Evolutionary conservation across 2,113 vertebrate species (phyloP).

Genomic region (Orientallactaga bullata): DNA sequence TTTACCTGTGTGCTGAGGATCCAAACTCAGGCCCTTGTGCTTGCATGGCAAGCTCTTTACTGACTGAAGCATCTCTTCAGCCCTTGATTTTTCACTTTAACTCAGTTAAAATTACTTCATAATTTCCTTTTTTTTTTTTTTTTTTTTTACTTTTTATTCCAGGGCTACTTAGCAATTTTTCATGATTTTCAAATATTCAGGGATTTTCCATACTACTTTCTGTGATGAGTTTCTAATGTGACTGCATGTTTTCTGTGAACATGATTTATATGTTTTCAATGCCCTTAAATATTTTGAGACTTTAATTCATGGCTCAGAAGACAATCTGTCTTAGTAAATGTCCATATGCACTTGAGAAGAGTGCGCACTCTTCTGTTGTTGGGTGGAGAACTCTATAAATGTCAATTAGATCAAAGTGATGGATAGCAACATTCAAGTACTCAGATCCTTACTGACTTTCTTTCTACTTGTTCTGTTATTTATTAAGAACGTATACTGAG

Average conservation of each 20-base stretch:
- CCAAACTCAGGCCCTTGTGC: no score
- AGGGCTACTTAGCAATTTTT: background rate
- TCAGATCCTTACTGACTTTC: background rate
- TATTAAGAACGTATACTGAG: background rate
- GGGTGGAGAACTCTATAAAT: background rate
- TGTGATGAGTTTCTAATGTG: conserved; percentile 12
- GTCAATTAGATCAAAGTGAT: background rate
- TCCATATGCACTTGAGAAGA: background rate
- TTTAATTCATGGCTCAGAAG: conserved; percentile 16
- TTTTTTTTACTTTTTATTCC: background rate
- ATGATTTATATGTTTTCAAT: background rate
- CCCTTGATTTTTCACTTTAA: conserved; percentile 30
- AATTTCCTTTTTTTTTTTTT: conserved; percentile 5
- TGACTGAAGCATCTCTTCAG: no score
- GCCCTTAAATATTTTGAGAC: background rate
- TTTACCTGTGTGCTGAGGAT: no score
- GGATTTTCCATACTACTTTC: conserved; percentile 7
- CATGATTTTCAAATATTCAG: conserved; percentile 42
- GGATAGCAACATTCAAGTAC: background rate
- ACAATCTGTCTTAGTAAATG: background rate
- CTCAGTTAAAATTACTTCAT: conserved; percentile 10
- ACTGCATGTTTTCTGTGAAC: background rate
- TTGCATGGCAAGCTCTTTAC: no score
- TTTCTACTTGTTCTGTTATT: background rate
- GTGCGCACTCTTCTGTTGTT: background rate